A percentile compares a stretch with the other conserved stretches of the same genome.
Conservation (phyloP, 1,140 invertebrate genomes). For the Drosophila littoralis region DNA sequence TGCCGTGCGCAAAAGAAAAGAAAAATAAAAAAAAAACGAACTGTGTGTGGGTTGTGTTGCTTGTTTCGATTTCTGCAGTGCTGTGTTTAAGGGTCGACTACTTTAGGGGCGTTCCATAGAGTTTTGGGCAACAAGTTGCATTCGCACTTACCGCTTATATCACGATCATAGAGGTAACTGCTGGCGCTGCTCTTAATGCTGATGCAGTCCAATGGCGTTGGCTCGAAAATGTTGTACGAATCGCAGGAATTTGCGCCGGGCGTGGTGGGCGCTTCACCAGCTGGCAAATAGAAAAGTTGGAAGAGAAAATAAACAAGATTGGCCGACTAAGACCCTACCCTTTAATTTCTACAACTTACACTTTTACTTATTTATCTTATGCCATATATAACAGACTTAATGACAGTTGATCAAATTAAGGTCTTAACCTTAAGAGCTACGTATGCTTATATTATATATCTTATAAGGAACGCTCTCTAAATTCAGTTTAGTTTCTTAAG, state of each 20-base stretch:
- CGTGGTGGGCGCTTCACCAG: constrained; percentile 41
- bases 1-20: constrained; percentile 59
- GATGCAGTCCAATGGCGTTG: constrained; percentile 64
- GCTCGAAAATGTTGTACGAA: constrained; percentile 69
- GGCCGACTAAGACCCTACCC: too few species aligned
- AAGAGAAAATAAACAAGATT: not conserved
- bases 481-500: too few species aligned
- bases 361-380: too few species aligned
- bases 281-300: not conserved
- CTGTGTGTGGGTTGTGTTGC: constrained; percentile 46
- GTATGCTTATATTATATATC: too few species aligned
- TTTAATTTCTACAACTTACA: too few species aligned
- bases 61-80: constrained; percentile 71
- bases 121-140: constrained; percentile 8
- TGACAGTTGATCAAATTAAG: too few species aligned
- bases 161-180: constrained; percentile 66
- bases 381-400: too few species aligned
- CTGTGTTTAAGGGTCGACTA: constrained; percentile 74
- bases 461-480: too few species aligned
- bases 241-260: constrained; percentile 62
- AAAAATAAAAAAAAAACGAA: constrained; percentile 41
- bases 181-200: constrained; percentile 76
- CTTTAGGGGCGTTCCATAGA: constrained; percentile 62
- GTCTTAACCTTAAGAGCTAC: too few species aligned
- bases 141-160: constrained; percentile 62